Evolutionary conservation across 2,113 vertebrate species (phyloP).

Genomic region (Mesocricetus auratus): DNA sequence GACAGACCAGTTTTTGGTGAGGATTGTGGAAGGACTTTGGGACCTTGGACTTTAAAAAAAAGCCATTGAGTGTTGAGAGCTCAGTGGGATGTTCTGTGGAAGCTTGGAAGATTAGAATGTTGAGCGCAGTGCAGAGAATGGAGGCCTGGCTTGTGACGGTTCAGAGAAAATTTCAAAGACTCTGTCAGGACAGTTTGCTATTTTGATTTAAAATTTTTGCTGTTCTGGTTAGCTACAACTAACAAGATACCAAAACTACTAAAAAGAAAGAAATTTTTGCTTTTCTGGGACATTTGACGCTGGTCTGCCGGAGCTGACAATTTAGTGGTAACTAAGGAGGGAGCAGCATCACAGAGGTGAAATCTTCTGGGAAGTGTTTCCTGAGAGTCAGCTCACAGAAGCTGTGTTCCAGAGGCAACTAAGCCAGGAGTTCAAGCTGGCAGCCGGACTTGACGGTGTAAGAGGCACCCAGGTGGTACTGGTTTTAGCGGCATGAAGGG

Average conservation of each 20-base stretch:
- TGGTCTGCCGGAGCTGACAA: not conserved
- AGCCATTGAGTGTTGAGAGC: not conserved
- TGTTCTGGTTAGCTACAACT: not conserved
- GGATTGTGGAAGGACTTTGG: not conserved
- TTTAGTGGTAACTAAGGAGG: not conserved
- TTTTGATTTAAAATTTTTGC: not conserved
- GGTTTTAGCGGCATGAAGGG: not conserved
- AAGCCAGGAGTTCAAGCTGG: not conserved
- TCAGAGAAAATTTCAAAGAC: not conserved
- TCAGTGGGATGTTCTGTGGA: not conserved
- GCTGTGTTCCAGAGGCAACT: not conserved
- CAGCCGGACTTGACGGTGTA: not conserved
- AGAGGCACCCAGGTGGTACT: not conserved
- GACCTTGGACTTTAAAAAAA: not conserved
- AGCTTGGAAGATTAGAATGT: not conserved
- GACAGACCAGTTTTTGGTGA: not conserved
- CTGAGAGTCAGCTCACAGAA: not conserved
- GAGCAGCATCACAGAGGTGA: not conserved
- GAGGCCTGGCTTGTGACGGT: not conserved
- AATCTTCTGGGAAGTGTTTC: not conserved
- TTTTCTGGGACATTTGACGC: not conserved
- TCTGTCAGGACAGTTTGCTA: not conserved
- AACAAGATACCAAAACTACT: not conserved
- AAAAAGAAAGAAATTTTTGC: not conserved
- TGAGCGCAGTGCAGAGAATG: not conserved